These are phyloP conservation scores for Parasteatoda lunata DNA, from an alignment of 2,888 invertebrate species.

Conservation along the genomic window DNA sequence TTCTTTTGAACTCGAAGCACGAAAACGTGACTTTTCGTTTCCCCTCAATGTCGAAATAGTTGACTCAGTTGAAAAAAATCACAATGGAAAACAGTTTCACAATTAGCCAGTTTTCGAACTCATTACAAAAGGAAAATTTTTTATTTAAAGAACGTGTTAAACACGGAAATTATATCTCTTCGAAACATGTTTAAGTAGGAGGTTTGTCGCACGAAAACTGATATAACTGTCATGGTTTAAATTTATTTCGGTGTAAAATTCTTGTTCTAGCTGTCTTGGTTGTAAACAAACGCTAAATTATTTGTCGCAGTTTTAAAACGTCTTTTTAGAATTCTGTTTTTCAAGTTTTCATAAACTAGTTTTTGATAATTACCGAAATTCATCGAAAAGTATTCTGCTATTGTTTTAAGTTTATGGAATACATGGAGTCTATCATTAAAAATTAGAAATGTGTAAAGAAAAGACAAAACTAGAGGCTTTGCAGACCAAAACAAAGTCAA, in stretches of 20 bases:
- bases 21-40: not conserved
- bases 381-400: too few relatives aligned
- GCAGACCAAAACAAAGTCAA: too few relatives aligned
- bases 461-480: too few relatives aligned
- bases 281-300: too few relatives aligned
- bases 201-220: not conserved
- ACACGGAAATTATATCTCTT: not conserved
- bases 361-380: too few relatives aligned
- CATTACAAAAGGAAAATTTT: not conserved
- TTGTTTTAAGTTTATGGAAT: too few relatives aligned
- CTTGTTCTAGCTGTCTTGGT: too few relatives aligned
- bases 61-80: slow-evolving; percentile 1
- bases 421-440: too few relatives aligned
- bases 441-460: too few relatives aligned
- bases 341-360: too few relatives aligned
- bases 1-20: not conserved
- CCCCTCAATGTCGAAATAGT: not conserved
- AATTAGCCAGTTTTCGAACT: not conserved
- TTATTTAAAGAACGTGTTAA: not conserved
- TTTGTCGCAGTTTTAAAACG: too few relatives aligned
- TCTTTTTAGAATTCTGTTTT: too few relatives aligned
- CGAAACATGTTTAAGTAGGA: not conserved
- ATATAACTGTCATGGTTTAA: not conserved
- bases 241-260: not conserved
- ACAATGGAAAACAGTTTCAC: not conserved